phyloP scores from a whole-genome alignment of 2,797 vertebrate species.

The Pteronotus mesoamericanus region DNA sequence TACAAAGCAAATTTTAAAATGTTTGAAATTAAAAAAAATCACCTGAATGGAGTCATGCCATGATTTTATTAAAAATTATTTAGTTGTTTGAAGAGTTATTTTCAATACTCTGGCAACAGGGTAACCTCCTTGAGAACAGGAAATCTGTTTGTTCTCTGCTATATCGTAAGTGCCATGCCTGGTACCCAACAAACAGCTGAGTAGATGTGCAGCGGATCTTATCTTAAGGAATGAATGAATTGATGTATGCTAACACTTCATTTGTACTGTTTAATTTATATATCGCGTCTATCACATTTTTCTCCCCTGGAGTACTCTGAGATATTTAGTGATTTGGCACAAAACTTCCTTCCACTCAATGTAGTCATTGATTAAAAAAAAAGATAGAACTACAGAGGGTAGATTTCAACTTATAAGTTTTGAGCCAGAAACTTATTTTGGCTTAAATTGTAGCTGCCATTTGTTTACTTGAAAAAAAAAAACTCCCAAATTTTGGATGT shows the following conservation, averaged over 20 bases:
- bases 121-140: neutral
- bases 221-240: neutral
- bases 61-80: neutral
- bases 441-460: constrained; percentile 59
- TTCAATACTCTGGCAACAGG: neutral
- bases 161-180: neutral
- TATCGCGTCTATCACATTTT: neutral
- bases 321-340: neutral
- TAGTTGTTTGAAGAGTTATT: constrained; percentile 14
- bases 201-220: neutral
- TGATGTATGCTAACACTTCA: neutral
- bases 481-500: constrained; percentile 22
- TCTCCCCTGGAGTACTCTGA: neutral
- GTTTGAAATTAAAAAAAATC: neutral
- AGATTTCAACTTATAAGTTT: constrained; percentile 48
- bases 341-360: neutral
- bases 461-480: constrained; percentile 57
- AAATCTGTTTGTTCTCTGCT: neutral
- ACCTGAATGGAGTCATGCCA: neutral
- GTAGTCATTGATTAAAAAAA: constrained; percentile 35
- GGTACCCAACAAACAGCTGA: neutral
- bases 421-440: constrained; percentile 56
- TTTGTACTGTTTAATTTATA: constrained; percentile 14
- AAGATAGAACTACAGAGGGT: neutral
- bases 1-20: neutral